Conservation (phyloP, 1,140 invertebrate genomes). For the Monomorium pharaonis region DNA sequence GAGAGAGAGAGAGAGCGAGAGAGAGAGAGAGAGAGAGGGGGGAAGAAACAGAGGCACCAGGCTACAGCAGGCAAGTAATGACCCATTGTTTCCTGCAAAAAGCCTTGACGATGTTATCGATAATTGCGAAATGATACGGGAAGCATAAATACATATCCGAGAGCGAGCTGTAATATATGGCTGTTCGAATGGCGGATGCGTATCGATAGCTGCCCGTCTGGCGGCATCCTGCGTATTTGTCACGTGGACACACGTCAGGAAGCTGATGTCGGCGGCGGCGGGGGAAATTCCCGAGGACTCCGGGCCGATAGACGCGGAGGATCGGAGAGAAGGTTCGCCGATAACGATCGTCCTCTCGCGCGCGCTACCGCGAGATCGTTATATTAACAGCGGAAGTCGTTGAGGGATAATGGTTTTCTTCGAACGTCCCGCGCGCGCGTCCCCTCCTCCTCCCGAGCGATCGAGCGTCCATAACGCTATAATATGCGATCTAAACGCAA, state of each 20-base stretch:
- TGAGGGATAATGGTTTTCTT: conserved; percentile 71
- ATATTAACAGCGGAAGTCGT: conserved; percentile 71
- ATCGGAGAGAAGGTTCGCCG: conserved; percentile 67
- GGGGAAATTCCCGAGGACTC: conserved; percentile 34
- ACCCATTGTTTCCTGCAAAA: conserved; percentile 85
- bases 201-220: conserved; percentile 81
- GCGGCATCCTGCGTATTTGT: conserved; percentile 82
- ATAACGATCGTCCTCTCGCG: conserved; percentile 68
- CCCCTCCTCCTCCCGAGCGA: conserved; percentile 24
- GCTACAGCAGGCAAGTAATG: conserved; percentile 78
- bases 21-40: conserved; percentile 50
- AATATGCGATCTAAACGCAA: conserved; percentile 26
- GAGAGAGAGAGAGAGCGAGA: not conserved
- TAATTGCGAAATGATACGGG: conserved; percentile 85
- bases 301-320: conserved; percentile 52
- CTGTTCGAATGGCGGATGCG: conserved; percentile 79
- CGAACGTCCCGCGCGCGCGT: conserved; percentile 50
- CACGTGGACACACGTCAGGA: conserved; percentile 71
- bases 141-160: conserved; percentile 83
- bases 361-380: conserved; percentile 61
- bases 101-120: conserved; percentile 85
- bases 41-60: conserved; percentile 50
- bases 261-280: not conserved
- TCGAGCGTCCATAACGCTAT: conserved; percentile 51
- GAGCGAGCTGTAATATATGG: conserved; percentile 76